Evolutionary conservation across 2,888 invertebrate genomes (phyloP).

Genomic region (Nephrotoma appendiculata): DNA sequence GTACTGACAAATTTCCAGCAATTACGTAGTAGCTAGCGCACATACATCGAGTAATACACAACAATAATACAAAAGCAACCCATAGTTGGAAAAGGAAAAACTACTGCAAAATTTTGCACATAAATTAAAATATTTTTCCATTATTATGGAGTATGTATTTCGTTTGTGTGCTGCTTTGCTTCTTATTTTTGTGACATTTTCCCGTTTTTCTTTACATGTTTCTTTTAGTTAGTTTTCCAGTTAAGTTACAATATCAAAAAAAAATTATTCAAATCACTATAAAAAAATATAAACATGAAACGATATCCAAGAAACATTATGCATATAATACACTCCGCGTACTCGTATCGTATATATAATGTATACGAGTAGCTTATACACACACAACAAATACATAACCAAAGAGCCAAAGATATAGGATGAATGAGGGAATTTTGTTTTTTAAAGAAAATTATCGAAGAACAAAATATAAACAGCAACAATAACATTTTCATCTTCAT

Average conservation of each 20-base stretch:
- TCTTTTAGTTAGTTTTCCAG: neutral
- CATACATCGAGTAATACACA: neutral
- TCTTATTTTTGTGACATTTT: neutral
- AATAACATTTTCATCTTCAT: neutral
- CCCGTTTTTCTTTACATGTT: neutral
- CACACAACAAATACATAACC: neutral
- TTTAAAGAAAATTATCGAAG: neutral
- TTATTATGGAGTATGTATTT: neutral
- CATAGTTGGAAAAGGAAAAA: neutral
- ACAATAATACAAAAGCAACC: neutral
- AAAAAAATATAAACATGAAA: neutral
- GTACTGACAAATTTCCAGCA: neutral
- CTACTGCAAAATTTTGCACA: constrained; percentile 4
- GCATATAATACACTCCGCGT: neutral
- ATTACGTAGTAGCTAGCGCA: neutral
- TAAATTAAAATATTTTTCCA: constrained; percentile 2
- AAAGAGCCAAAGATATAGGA: neutral
- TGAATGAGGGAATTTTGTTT: neutral
- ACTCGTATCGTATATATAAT: neutral
- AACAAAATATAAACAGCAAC: neutral
- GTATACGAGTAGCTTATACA: neutral
- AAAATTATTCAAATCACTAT: constrained; percentile 4
- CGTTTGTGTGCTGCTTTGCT: neutral
- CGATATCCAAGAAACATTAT: neutral
- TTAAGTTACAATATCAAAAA: neutral